Evolutionary conservation across 2,797 vertebrate genomes (phyloP), one percentile per base, ranked within the genome.

Genomic region (Diglossa cyanea): DNA sequence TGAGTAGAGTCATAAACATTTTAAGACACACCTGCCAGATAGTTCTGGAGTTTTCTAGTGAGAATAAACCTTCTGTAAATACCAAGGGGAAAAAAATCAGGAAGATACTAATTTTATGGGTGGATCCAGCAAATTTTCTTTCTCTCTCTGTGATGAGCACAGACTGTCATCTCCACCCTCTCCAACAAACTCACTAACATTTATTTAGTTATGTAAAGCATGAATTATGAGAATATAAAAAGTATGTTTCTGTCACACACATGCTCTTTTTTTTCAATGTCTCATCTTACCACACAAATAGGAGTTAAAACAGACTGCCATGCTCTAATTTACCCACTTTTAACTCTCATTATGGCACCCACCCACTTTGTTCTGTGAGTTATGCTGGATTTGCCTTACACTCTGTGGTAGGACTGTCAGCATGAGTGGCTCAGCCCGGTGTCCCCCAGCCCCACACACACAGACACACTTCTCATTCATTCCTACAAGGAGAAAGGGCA

Each of bases 11-110:
- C 74, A 88, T 94, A 95, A 95, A 93, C 77, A 82, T 95, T 93
- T 95, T 90, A 86, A 86, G 88, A 82, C 70, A 63, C 77, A 95
- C 80, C 92, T 96, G 86, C 90, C 90, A 95, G 93, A 93, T 73
- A 86, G 17, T 85, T 93, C 86, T 94, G 80, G 73, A 94, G 66
- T 78, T 71, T 82, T 94, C 90, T 66, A 84, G 45, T 63, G 63
- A 94, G 92, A 93, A 16, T 8, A 88, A 92, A 73, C 42, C 50
- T 68, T 76, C 70, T 6, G 2, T 67, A 94, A 93, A 79, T 85
- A 47, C 65, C 60, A 82, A 84, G 60, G 13, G 1, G 4, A 10
- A 71, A 81, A 81, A 67, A 66, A 11, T 42, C 62, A 42, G 40
- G 44, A 92, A 86, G 77, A 90, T 86, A 24, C n/a, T 94, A 3